phyloP scores from a whole-genome alignment of 2,888 invertebrate species.

The Pristionchus entomophagus region DNA sequence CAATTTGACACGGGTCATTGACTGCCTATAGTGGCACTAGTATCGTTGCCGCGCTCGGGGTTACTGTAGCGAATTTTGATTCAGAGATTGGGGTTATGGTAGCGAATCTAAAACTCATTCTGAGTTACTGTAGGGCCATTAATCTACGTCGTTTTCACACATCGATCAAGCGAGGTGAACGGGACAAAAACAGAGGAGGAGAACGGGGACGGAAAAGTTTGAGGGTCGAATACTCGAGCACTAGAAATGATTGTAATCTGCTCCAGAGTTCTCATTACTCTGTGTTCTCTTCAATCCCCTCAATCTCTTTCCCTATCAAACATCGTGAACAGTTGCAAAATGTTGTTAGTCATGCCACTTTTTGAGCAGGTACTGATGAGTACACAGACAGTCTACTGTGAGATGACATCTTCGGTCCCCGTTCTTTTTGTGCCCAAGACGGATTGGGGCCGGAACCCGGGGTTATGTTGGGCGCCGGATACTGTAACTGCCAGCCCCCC shows the following conservation, averaged over 20 bases:
- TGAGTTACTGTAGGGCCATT: too few relatives aligned
- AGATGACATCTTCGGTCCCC: too few relatives aligned
- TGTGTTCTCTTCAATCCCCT: not conserved
- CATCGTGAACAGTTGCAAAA: too few relatives aligned
- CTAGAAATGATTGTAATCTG: not conserved
- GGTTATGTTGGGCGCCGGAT: not conserved
- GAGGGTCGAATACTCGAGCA: not conserved
- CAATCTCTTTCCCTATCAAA: not conserved
- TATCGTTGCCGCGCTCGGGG: not conserved
- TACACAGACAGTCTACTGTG: too few relatives aligned
- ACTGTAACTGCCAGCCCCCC: constrained; percentile 20
- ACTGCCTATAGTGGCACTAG: not conserved
- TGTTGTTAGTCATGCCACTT: too few relatives aligned
- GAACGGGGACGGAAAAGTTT: not conserved
- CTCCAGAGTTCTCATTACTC: not conserved
- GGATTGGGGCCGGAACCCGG: not conserved
- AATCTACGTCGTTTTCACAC: constrained; percentile 15
- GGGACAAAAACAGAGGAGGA: not conserved
- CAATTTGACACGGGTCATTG: not conserved
- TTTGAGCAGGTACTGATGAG: too few relatives aligned
- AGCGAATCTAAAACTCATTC: too few relatives aligned
- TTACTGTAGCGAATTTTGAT: not conserved
- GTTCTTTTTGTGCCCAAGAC: not conserved
- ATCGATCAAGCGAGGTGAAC: not conserved
- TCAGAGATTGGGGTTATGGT: not conserved